A percentile compares a stretch with the other conserved stretches of the same genome.
Conservation (phyloP, 2,113 vertebrate genomes). For the Brevimyrus niger region DNA sequence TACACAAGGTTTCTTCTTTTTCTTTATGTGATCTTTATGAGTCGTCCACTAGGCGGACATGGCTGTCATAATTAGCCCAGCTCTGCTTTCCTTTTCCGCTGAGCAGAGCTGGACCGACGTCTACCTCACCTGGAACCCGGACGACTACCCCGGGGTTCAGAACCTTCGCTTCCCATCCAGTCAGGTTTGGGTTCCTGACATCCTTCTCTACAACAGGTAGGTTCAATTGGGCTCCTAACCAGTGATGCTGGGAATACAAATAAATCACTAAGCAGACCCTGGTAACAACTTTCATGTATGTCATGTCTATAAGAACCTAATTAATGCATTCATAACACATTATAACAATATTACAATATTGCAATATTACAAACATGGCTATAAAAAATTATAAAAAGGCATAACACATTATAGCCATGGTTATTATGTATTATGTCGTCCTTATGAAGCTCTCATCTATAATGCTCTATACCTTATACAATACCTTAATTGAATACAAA, state of each 20-base stretch:
- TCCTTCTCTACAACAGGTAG: conserved; percentile 88
- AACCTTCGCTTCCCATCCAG: conserved; percentile 75
- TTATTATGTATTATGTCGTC: not conserved
- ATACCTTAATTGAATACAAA: not conserved
- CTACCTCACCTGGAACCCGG: conserved; percentile 77
- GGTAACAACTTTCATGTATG: not conserved
- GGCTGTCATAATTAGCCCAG: not conserved
- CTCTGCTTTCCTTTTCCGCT: not conserved
- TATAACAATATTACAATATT: too few relatives aligned
- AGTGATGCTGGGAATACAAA: not conserved
- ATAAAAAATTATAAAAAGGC: not conserved
- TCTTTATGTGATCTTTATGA: not conserved
- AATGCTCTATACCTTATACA: not conserved
- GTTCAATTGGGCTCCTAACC: not conserved
- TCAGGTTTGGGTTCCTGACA: conserved; percentile 81
- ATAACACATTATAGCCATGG: not conserved
- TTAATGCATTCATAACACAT: not conserved
- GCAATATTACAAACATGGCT: not conserved
- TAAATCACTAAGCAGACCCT: not conserved
- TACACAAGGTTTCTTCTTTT: not conserved
- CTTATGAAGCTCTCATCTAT: not conserved
- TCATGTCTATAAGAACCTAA: not conserved
- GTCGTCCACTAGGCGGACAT: not conserved
- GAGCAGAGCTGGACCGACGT: conserved; percentile 71
- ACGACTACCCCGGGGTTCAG: conserved; percentile 72